Evolutionary conservation across 2,113 vertebrate species (phyloP).

Genomic region (Xenopus borealis): DNA sequence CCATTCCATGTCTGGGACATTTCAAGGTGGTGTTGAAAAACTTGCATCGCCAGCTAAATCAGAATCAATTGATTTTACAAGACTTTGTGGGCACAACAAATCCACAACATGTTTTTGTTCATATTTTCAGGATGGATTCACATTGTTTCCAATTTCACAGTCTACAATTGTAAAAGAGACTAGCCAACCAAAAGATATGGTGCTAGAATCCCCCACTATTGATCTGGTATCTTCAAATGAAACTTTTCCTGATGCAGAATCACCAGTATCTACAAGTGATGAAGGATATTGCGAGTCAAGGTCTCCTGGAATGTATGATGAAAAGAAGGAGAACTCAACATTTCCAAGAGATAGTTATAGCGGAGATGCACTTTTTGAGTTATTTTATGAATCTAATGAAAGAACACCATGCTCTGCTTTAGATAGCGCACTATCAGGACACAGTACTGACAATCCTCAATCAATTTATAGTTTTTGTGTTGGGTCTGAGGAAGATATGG

Average conservation of each 20-base stretch:
- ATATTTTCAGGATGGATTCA: constrained; percentile 54
- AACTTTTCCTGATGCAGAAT: constrained; percentile 64
- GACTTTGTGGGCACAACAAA: constrained; percentile 71
- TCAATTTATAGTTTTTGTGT: constrained; percentile 83
- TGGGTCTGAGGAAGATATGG: constrained; percentile 79
- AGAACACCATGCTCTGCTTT: constrained; percentile 59
- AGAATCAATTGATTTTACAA: constrained; percentile 66
- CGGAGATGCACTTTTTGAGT: constrained; percentile 80
- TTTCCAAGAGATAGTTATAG: constrained; percentile 81
- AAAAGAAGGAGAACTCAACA: constrained; percentile 56
- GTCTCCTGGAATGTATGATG: constrained; percentile 71
- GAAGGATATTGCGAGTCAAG: constrained; percentile 82
- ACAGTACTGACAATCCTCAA: constrained; percentile 67
- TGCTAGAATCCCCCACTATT: constrained; percentile 48
- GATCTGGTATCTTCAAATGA: constrained; percentile 61
- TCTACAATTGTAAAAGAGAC: constrained; percentile 2
- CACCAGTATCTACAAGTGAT: constrained; percentile 75
- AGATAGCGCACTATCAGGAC: constrained; percentile 71
- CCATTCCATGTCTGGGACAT: constrained; percentile 56
- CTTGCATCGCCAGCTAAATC: constrained; percentile 70
- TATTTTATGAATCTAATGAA: constrained; percentile 73
- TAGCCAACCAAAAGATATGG: background rate
- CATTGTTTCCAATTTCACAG: background rate
- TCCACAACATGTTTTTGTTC: constrained; percentile 56
- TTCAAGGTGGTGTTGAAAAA: constrained; percentile 69